Evolutionary conservation across 2,888 invertebrate species (phyloP).

Genomic region (Calliopum simillimum): DNA sequence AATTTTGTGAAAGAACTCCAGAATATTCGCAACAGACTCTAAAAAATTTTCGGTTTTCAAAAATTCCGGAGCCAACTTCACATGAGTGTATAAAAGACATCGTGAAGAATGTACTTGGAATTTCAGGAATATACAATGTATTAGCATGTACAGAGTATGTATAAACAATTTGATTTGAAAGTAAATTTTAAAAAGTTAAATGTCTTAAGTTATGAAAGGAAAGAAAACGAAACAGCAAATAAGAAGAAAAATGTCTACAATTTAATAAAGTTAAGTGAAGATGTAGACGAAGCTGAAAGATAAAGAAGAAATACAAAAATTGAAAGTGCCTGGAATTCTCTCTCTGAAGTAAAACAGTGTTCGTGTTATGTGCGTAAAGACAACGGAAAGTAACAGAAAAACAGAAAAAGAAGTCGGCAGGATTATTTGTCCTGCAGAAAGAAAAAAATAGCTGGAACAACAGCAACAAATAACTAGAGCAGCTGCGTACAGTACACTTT

Average conservation of each 20-base stretch:
- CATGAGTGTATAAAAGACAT: too few relatives aligned
- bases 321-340: neutral
- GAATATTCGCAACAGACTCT: too few relatives aligned
- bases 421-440: neutral
- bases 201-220: neutral
- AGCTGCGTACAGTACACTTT: neutral
- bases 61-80: too few relatives aligned
- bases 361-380: neutral
- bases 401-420: neutral
- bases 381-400: too few relatives aligned
- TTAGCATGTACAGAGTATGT: too few relatives aligned
- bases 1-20: too few relatives aligned
- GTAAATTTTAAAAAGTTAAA: neutral
- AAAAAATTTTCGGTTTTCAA: too few relatives aligned
- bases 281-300: neutral
- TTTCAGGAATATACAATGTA: too few relatives aligned
- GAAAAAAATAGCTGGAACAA: neutral
- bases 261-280: constrained; percentile 4
- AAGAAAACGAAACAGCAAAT: neutral
- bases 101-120: too few relatives aligned
- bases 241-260: neutral
- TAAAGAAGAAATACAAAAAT: neutral
- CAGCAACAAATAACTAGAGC: neutral
- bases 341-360: neutral
- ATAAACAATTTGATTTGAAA: too few relatives aligned